Base-by-base conservation (phyloP, 2,797 vertebrate species). In the Steatocranus sp. region DNA sequence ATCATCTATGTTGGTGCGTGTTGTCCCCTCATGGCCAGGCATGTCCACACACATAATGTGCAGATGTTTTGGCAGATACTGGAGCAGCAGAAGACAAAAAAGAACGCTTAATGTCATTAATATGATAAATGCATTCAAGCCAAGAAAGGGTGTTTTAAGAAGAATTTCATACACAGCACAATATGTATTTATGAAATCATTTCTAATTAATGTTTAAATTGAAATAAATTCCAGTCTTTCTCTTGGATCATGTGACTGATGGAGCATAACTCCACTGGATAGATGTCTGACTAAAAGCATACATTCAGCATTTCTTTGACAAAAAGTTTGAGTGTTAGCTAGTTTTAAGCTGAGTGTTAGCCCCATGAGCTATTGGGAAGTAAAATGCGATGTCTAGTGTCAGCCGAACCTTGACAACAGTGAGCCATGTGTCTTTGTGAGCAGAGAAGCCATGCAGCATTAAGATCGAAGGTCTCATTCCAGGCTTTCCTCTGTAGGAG, bases 51-150 rank as follows among this genome's bases (percentile, higher is more conserved):
- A 99, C 77, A 99, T 89, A 86, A 99, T 94, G 88, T 99, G 98
- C 66, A 99, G 94, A 92, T 99, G 98, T 95, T 99, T 99, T 0
- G 98, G 99, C 75, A 99, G 96, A 92, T 98, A 99, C 99, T 99
- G 50, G 8, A 83, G 25, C 7, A 86, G 15, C 9, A 75, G 20
- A 75, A 51, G 48, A 77, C 8, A 46, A 10, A 81, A 79, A 56
- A 12, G 10, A 75, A 2, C 10, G 2, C 10, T 58, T 18, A 63
- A 82, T 41, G 30, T 7, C 6, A 50, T 27, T 25, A 53, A 61
- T 56, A 14, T 54, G 17, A 6, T 34, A 51, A 34, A 79, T 5
- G 25, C 3, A 58, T 50, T 18, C 20, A 75, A 74, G 23, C 27
- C 23, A 48, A 73, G 15, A 73, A 73, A 73, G 23, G 41, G 15